Evolutionary conservation across 1,140 invertebrate genomes (phyloP).

Genomic region (Episyrphus balteatus): DNA sequence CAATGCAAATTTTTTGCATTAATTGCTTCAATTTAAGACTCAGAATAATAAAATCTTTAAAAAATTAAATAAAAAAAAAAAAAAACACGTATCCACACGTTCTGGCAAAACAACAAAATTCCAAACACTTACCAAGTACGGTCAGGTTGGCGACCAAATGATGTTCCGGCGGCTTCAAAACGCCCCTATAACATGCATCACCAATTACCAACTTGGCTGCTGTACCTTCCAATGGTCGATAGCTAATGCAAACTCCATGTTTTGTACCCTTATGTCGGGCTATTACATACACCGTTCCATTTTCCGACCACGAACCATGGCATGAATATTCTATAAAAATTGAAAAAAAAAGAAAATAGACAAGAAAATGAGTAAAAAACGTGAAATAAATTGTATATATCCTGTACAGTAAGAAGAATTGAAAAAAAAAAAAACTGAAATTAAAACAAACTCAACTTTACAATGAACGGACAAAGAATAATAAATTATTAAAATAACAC

Average conservation of each 20-base stretch:
- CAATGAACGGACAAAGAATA: too few relatives aligned
- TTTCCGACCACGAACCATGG: constrained; percentile 68
- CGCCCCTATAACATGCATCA: constrained; percentile 33
- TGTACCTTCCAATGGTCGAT: constrained; percentile 26
- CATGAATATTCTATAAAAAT: constrained; percentile 64
- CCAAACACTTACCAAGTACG: constrained; percentile 21
- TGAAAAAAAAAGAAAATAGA: constrained; percentile 7
- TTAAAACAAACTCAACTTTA: not conserved
- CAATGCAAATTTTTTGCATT: too few relatives aligned
- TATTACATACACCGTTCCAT: constrained; percentile 61
- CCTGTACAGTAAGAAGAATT: too few relatives aligned
- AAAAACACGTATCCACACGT: too few relatives aligned
- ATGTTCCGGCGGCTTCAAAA: constrained; percentile 33
- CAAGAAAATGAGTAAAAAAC: constrained; percentile 3
- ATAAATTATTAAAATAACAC: too few relatives aligned
- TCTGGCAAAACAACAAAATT: too few relatives aligned
- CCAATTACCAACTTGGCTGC: constrained; percentile 30
- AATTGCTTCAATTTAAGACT: too few relatives aligned
- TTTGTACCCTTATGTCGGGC: constrained; percentile 50
- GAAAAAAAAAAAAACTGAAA: not conserved
- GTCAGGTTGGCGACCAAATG: constrained; percentile 34
- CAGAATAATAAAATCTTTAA: too few relatives aligned
- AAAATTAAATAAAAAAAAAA: too few relatives aligned
- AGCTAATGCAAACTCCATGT: constrained; percentile 36
- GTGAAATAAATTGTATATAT: too few relatives aligned